Base-by-base conservation (phyloP, 1,140 invertebrate genomes). In the Asbolus verrucosus region DNA sequence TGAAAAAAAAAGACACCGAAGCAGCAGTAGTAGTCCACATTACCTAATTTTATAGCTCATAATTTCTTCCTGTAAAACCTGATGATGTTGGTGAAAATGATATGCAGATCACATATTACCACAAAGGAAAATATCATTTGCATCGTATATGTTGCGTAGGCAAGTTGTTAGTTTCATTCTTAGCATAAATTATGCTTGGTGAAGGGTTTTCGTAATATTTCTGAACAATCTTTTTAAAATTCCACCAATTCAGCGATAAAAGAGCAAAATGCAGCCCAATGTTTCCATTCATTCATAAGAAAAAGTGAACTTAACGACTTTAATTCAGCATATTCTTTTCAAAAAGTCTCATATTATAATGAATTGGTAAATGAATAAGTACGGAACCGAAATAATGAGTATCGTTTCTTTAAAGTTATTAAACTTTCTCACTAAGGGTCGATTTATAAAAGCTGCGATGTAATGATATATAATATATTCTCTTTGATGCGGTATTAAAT, bases 381-480 rank as follows among this genome's bases (percentile, higher is more conserved):
- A 14, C 19, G 18, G 33, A 63, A 39, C 61, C 24, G 61, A 63
- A 63, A 63, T 63, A 63, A 63, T 63, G 61, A 63, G 61, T 63
- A 39, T 63, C 61, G 61, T 63, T 63, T 63, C 61, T 41, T 63
- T 63, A 63, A 63, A 63, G 15, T 39, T 11, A 38, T 63, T 24
- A 36, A 62, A 62, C 60, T 38, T 27, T 62, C 36, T 36, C 38
- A 62, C 15, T 11, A 24, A 62, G 60, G 61, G 31, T 63, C 33
- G 61, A 63, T 41, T 27, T 38, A 21, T 62, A 39, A 54, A 54
- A 54, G 46, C 46, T 6, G 46, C 46, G 15, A 24, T 19, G 38
- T 69, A 69, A 69, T 69, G 60, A 69, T 11, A 60, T 36, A 63
- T 69, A 69, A 69, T 69, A 69, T 69, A 69, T 69, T 69, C 67